Conservation (phyloP, 1,140 invertebrate genomes). For the Aphelinus certus region DNA sequence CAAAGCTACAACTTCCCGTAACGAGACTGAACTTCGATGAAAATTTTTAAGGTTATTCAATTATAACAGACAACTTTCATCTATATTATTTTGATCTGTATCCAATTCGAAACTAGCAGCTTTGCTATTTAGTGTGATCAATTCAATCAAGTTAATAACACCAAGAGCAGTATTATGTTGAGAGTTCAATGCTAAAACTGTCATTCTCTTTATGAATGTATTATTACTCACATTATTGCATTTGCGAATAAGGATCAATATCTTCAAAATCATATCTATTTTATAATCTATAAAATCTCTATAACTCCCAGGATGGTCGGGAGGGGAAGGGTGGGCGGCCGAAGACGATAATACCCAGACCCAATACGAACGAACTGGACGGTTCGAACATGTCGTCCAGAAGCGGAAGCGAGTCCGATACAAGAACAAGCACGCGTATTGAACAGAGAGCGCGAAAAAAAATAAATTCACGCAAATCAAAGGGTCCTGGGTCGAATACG, state of each 20-base stretch:
- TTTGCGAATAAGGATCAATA: slow-evolving; percentile 75
- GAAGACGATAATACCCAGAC: too few species aligned
- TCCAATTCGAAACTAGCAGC: slow-evolving; percentile 77
- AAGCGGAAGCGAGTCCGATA: too few species aligned
- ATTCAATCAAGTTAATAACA: too few species aligned
- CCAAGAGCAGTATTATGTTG: slow-evolving; percentile 74
- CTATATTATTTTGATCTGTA: slow-evolving; percentile 75
- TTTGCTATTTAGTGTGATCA: slow-evolving; percentile 65
- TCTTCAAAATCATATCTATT: slow-evolving; percentile 72
- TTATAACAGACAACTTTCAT: slow-evolving; percentile 81
- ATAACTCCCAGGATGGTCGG: too few species aligned
- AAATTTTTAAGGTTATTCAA: slow-evolving; percentile 90
- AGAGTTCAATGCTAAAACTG: slow-evolving; percentile 75
- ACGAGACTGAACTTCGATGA: slow-evolving; percentile 77
- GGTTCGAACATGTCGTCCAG: too few species aligned
- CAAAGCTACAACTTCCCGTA: slow-evolving; percentile 78
- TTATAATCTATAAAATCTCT: too few species aligned
- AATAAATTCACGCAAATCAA: too few species aligned
- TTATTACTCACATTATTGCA: slow-evolving; percentile 57
- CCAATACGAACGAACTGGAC: too few species aligned
- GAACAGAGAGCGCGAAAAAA: too few species aligned
- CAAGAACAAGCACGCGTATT: too few species aligned
- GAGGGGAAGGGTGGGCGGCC: too few species aligned
- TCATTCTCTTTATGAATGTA: slow-evolving; percentile 86
- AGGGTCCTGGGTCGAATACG: too few species aligned